phyloP scores from a whole-genome alignment of 2,888 invertebrate species.

The Hololepta plana region DNA sequence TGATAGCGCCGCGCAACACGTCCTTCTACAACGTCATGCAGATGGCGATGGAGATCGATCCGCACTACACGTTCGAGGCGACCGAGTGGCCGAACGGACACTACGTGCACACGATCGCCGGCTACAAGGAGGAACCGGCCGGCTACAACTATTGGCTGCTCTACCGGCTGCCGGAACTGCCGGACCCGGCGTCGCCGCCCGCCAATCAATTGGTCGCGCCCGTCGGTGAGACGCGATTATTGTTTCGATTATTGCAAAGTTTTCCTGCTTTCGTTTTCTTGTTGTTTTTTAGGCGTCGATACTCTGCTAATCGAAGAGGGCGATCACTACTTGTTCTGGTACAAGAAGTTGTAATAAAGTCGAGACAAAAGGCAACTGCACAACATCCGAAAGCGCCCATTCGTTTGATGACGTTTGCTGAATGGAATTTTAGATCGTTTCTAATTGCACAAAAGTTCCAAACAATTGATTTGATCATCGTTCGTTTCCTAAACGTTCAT shows the following conservation, averaged over 20 bases:
- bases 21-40: constrained; percentile 50
- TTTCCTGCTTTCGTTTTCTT: constrained; percentile 5
- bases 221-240: constrained; percentile 42
- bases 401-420: no score
- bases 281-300: constrained; percentile 54
- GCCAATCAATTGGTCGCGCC: constrained; percentile 77
- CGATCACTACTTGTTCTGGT: constrained; percentile 83
- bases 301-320: constrained; percentile 74
- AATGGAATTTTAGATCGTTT: no score
- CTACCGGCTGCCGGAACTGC: constrained; percentile 62
- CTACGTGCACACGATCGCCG: constrained; percentile 73
- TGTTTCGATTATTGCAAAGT: background rate
- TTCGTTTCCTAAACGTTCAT: no score
- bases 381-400: no score
- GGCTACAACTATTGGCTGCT: constrained; percentile 82
- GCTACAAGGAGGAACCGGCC: constrained; percentile 62
- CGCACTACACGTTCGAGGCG: constrained; percentile 39
- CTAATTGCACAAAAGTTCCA: no score
- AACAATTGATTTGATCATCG: no score
- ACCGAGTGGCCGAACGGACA: constrained; percentile 87
- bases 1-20: constrained; percentile 55
- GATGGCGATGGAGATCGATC: constrained; percentile 64
- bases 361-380: no score
- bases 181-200: constrained; percentile 64
- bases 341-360: constrained; percentile 64